Conservation (phyloP, 2,888 invertebrate genomes). For the Drosophila lacicola region DNA sequence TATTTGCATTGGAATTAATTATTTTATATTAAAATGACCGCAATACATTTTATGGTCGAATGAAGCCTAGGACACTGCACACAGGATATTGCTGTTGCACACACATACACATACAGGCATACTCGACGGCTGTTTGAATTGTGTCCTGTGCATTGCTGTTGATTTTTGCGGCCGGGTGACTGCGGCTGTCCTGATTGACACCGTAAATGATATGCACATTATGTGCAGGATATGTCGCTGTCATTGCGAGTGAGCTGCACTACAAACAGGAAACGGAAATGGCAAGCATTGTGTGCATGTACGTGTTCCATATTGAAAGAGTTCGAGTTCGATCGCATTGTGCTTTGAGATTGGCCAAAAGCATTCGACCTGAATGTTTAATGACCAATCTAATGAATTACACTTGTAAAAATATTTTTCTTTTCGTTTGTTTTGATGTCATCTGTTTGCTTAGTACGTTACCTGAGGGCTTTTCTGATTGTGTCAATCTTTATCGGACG, state of each 20-base stretch:
- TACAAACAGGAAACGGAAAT: constrained; percentile 76
- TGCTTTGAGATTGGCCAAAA: constrained; percentile 39
- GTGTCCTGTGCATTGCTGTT: constrained; percentile 42
- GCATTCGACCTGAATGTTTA: constrained; percentile 39
- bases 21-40: constrained; percentile 81
- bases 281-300: constrained; percentile 67
- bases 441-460: background rate
- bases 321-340: constrained; percentile 38
- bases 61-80: constrained; percentile 40
- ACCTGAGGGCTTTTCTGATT: background rate
- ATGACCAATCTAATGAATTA: constrained; percentile 48
- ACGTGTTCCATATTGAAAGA: constrained; percentile 23
- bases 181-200: constrained; percentile 69
- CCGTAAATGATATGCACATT: constrained; percentile 77
- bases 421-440: background rate
- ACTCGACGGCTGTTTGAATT: constrained; percentile 29
- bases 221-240: constrained; percentile 72
- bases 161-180: constrained; percentile 64
- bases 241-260: constrained; percentile 33
- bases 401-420: constrained; percentile 28
- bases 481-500: background rate
- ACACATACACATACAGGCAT: background rate
- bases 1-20: constrained; percentile 81
- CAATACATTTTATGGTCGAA: constrained; percentile 75
- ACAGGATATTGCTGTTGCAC: constrained; percentile 46